Evolutionary conservation across 1,140 invertebrate species (phyloP).

Genomic region (Tribolium castaneum): DNA sequence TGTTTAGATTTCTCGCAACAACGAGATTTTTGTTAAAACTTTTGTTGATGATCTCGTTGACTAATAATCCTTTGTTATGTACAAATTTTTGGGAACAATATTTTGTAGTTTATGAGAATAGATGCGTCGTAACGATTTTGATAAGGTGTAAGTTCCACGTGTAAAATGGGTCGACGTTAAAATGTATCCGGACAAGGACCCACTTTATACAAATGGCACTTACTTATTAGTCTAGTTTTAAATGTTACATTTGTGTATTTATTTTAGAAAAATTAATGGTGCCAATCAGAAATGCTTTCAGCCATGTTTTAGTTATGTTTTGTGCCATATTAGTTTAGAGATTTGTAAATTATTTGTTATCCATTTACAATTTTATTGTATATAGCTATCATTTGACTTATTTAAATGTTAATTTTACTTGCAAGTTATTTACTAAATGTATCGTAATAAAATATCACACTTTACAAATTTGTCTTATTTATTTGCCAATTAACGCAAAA

Average conservation of each 20-base stretch:
- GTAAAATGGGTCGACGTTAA: too few species aligned
- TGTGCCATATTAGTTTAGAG: slow-evolving; percentile 45
- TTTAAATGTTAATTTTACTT: slow-evolving; percentile 47
- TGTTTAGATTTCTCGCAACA: neutral
- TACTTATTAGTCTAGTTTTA: neutral
- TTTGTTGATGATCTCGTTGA: slow-evolving; percentile 28
- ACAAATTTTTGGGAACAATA: slow-evolving; percentile 44
- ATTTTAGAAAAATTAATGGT: slow-evolving; percentile 14
- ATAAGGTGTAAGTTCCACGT: neutral
- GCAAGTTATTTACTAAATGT: slow-evolving; percentile 38
- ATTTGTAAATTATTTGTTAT: slow-evolving; percentile 49
- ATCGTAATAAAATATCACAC: slow-evolving; percentile 24
- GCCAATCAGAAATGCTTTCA: slow-evolving; percentile 32
- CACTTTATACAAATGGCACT: too few species aligned
- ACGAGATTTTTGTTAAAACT: slow-evolving; percentile 28
- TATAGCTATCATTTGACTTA: slow-evolving; percentile 48
- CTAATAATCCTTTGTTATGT: slow-evolving; percentile 27
- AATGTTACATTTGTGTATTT: slow-evolving; percentile 32
- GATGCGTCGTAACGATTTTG: slow-evolving; percentile 20
- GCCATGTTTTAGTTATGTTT: slow-evolving; percentile 13
- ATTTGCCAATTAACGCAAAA: too few species aligned
- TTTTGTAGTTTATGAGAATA: slow-evolving; percentile 38
- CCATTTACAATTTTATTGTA: slow-evolving; percentile 51
- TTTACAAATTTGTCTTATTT: neutral
- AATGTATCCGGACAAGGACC: too few species aligned